Conservation (phyloP, 1,140 invertebrate species). For the Lysiphlebus fabarum region DNA sequence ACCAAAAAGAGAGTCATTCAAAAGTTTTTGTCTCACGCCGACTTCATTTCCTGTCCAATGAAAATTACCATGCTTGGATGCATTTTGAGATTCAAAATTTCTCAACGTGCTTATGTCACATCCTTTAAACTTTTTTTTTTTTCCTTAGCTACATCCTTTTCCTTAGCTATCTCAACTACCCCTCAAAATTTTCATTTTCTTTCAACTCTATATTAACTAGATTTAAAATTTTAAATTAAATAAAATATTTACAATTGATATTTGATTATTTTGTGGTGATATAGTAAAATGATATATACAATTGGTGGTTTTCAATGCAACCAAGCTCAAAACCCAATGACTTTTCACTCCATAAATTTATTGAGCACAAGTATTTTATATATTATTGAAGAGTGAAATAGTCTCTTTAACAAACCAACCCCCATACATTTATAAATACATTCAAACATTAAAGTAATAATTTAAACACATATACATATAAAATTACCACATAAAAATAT, state of each 20-base stretch:
- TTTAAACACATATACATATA: too few relatives aligned
- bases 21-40: slow-evolving; percentile 32
- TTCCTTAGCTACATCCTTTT: background rate
- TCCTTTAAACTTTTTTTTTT: background rate
- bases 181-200: too few relatives aligned
- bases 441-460: too few relatives aligned
- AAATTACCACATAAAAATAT: too few relatives aligned
- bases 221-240: background rate
- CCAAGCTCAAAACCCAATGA: background rate
- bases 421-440: too few relatives aligned
- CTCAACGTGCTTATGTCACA: background rate
- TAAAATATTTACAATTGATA: too few relatives aligned
- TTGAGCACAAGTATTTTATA: background rate
- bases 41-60: slow-evolving; percentile 32
- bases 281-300: slow-evolving; percentile 15
- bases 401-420: too few relatives aligned
- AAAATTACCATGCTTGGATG: slow-evolving; percentile 25
- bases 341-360: slow-evolving; percentile 5
- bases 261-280: background rate
- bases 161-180: too few relatives aligned
- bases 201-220: too few relatives aligned
- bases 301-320: background rate
- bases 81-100: slow-evolving; percentile 1
- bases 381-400: too few relatives aligned
- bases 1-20: slow-evolving; percentile 26